phyloP scores from a whole-genome alignment of 2,797 vertebrate genomes.

The Cyprinodon diabolis region DNA sequence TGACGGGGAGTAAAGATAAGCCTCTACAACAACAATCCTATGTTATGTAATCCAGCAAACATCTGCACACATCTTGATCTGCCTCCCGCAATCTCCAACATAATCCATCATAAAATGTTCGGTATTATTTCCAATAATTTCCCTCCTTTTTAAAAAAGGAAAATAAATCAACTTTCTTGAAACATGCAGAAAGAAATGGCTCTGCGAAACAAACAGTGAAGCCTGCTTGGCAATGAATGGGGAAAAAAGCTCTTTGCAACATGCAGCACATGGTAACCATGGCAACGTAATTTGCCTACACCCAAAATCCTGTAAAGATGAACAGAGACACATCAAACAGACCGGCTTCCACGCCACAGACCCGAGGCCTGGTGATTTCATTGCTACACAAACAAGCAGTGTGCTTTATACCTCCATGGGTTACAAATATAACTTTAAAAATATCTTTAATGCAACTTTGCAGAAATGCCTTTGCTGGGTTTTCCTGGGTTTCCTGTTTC shows the following conservation, averaged over 20 bases:
- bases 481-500: background rate
- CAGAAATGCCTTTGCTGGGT: background rate
- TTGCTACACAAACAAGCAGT: too few relatives aligned
- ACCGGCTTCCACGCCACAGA: too few relatives aligned
- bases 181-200: background rate
- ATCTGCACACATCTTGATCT: conserved; percentile 44
- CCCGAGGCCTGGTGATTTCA: too few relatives aligned
- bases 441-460: background rate
- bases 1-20: conserved; percentile 31
- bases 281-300: background rate
- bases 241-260: background rate
- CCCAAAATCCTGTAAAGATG: background rate
- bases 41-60: conserved; percentile 45
- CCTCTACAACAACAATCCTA: conserved; percentile 18
- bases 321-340: too few relatives aligned
- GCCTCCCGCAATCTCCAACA: conserved; percentile 23
- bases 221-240: background rate
- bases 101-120: conserved; percentile 50
- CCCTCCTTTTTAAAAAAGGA: background rate
- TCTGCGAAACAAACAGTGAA: background rate
- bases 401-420: too few relatives aligned
- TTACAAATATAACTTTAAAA: too few relatives aligned
- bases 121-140: conserved; percentile 31
- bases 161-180: background rate
- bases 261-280: background rate